phyloP scores from a whole-genome alignment of 2,113 vertebrate genomes.

The Hippocampus guttulatus region DNA sequence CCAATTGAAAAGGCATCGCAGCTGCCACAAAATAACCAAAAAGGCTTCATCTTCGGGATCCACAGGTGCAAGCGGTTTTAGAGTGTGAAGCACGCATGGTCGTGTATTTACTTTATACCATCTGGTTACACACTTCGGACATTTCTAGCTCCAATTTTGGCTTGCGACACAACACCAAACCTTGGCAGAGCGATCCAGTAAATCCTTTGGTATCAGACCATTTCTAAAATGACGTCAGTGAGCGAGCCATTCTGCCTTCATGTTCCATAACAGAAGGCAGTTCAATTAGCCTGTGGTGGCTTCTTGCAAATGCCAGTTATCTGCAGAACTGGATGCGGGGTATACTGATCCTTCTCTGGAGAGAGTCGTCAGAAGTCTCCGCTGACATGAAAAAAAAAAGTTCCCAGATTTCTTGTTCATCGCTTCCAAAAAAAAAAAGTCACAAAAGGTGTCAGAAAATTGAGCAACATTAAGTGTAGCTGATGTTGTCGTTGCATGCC shows the following conservation, averaged over 20 bases:
- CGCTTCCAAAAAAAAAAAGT: too few relatives aligned
- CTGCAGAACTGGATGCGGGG: background rate
- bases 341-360: background rate
- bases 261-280: too few relatives aligned
- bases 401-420: background rate
- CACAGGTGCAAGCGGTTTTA: constrained; percentile 1
- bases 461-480: background rate
- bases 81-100: background rate
- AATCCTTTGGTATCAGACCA: too few relatives aligned
- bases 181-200: too few relatives aligned
- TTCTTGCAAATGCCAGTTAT: too few relatives aligned
- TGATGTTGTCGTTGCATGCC: too few relatives aligned
- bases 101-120: background rate
- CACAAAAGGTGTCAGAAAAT: background rate
- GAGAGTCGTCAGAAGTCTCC: background rate
- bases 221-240: too few relatives aligned
- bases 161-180: too few relatives aligned
- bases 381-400: background rate
- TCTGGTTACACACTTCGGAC: background rate
- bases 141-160: background rate
- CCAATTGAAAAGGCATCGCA: constrained; percentile 23
- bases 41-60: background rate
- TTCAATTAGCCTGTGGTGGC: too few relatives aligned
- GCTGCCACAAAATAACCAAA: background rate
- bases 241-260: too few relatives aligned